Evolutionary conservation across 2,888 invertebrate genomes (phyloP), one percentile per base, ranked within the genome.

Genomic region (Julus scanicus): DNA sequence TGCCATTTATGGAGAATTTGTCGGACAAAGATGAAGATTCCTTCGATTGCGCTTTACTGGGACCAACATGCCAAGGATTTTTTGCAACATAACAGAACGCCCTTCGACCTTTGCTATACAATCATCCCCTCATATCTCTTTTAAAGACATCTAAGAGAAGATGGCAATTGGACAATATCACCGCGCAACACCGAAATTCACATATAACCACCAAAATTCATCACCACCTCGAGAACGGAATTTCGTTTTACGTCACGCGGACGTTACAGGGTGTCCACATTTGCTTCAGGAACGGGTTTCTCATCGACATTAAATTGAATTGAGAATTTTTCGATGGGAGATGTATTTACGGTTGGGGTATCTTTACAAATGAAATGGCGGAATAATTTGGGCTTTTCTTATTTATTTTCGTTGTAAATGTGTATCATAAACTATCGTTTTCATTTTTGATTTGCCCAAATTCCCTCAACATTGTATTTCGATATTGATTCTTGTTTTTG

Each of bases 1-100:
- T 84, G 88, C 88, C 88, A 9, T 88, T 88, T 39, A 39, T 84
- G 48, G 88, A 84, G 40, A 88, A 88, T 39, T 15, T 88, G 20
- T 80, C 15, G 6, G 88, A 80, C n/a, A 29, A n/a, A 4, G 83
- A 83, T 15, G 8, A 11, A 29, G 84, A 88, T 37, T 11, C 40
- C 37, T 85, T 88, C 29, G 88, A 88, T 40, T 88, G 88, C 71
- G 44, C 84, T 17, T 37, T 88, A 13, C 29, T 88, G 6, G 88
- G 49, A 37, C 84, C 44, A 1, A 20, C 13, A 29, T 88, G 88
- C 37, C 11, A 11, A 49, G 20, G 29, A 53, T 84, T 48, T 53
- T 40, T 29, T 29, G 84, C 39, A 80, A 29, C 20, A 80, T 80
- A 80, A 49, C 49, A 13, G 49, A 13, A 49, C 29, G 0, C 29